These are phyloP conservation scores for Heliconius erato DNA, from an alignment of 2,888 invertebrate genomes.

Conservation along the genomic window DNA sequence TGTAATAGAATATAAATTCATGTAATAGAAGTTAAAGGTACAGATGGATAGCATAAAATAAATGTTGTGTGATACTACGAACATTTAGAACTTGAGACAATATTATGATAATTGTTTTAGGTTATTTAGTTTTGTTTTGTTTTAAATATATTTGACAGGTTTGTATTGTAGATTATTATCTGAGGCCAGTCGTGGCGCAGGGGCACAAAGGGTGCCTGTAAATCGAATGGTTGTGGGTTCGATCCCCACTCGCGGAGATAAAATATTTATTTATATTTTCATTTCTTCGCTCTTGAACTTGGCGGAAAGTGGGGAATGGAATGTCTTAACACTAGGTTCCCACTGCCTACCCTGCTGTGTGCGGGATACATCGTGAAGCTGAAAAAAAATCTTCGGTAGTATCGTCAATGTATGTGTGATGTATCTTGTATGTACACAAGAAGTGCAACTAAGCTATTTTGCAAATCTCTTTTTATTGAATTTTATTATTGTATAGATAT, in stretches of 20 bases:
- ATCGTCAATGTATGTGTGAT: background rate
- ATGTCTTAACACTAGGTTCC: too few species aligned
- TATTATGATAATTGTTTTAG: background rate
- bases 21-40: background rate
- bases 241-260: too few species aligned
- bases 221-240: too few species aligned
- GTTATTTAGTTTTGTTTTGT: background rate
- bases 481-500: background rate
- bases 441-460: background rate
- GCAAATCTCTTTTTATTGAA: background rate
- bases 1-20: constrained; percentile 15
- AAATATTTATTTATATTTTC: too few species aligned
- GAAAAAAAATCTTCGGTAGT: background rate
- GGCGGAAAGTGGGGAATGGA: too few species aligned
- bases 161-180: background rate
- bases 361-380: too few species aligned
- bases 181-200: too few species aligned
- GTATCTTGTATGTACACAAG: background rate
- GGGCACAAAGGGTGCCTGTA: too few species aligned
- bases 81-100: constrained; percentile 31
- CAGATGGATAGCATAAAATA: constrained; percentile 10
- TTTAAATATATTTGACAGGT: background rate
- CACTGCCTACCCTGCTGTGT: too few species aligned
- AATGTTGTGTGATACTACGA: constrained; percentile 12
- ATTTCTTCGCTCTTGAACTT: too few species aligned